Conservation (phyloP, 2,888 invertebrate genomes). For the Cryptus viduatorius region DNA sequence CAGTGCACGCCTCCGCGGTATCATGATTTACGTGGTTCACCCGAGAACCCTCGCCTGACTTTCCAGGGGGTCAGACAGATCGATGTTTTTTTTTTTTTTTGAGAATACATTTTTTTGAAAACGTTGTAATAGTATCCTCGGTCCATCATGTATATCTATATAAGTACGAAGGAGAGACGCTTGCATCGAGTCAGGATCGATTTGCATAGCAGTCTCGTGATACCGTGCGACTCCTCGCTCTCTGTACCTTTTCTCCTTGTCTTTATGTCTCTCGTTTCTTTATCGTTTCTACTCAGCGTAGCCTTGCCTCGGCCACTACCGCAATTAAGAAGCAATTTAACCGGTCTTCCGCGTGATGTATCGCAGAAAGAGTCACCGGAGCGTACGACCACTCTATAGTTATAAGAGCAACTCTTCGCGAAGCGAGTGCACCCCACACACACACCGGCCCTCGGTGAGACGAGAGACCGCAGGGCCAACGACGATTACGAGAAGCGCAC, state of each 20-base stretch:
- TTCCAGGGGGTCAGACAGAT: conserved; percentile 20
- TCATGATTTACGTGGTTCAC: conserved; percentile 32
- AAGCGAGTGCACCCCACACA: background rate
- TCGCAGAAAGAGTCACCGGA: conserved; percentile 61
- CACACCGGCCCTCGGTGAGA: background rate
- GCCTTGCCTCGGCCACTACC: conserved; percentile 48
- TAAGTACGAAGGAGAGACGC: conserved; percentile 41
- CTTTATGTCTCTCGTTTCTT: conserved; percentile 49
- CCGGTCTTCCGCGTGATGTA: conserved; percentile 66
- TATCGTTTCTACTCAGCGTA: conserved; percentile 46
- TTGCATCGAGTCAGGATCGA: conserved; percentile 66
- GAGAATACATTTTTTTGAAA: background rate
- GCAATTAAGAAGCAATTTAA: conserved; percentile 72
- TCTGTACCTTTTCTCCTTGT: background rate
- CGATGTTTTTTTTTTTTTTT: background rate
- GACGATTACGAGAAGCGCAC: conserved; percentile 36
- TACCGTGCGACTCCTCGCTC: conserved; percentile 12
- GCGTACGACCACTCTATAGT: conserved; percentile 44
- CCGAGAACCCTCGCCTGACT: conserved; percentile 17
- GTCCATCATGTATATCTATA: background rate
- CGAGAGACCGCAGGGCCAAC: conserved; percentile 30
- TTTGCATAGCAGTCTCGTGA: conserved; percentile 70
- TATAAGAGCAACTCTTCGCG: background rate
- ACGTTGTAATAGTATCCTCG: conserved; percentile 2
- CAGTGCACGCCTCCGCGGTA: conserved; percentile 11